phyloP scores from a whole-genome alignment of 2,797 vertebrate species.

The Channallabes apus region DNA sequence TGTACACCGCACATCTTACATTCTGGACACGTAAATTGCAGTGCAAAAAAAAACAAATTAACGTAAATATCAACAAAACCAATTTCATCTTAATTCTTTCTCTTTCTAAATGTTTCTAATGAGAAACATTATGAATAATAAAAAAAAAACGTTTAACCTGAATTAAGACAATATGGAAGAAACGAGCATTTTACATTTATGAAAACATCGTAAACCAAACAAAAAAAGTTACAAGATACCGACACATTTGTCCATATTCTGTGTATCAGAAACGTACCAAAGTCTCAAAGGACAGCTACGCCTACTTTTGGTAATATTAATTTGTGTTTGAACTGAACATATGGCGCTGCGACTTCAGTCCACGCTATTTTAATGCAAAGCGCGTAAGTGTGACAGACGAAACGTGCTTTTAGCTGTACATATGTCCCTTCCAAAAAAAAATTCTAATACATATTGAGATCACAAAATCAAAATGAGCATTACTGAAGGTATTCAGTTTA shows the following conservation, averaged over 20 bases:
- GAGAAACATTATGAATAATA: not conserved
- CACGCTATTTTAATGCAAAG: conserved; percentile 8
- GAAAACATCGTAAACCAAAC: no score
- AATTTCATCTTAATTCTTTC: not conserved
- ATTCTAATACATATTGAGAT: not conserved
- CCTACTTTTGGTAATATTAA: not conserved
- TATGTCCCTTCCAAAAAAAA: not conserved
- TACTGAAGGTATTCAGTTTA: not conserved
- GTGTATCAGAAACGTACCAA: not conserved
- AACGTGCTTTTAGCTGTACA: not conserved
- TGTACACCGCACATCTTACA: not conserved
- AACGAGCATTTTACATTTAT: not conserved
- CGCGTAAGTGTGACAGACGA: not conserved
- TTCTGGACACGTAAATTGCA: not conserved
- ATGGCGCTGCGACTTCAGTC: conserved; percentile 1
- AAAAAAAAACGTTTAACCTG: not conserved
- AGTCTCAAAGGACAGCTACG: not conserved
- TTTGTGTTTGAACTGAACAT: conserved; percentile 14
- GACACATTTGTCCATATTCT: not conserved
- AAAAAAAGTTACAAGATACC: not conserved
- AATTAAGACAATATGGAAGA: not conserved
- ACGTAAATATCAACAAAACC: not conserved
- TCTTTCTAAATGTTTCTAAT: not conserved
- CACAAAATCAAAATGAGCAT: not conserved
- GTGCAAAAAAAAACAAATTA: not conserved